Percentiles rank a stretch among this genome's conserved stretches.
Evolutionary conservation across 2,797 vertebrate species (phyloP).

Genomic region (Potorous gilbertii): DNA sequence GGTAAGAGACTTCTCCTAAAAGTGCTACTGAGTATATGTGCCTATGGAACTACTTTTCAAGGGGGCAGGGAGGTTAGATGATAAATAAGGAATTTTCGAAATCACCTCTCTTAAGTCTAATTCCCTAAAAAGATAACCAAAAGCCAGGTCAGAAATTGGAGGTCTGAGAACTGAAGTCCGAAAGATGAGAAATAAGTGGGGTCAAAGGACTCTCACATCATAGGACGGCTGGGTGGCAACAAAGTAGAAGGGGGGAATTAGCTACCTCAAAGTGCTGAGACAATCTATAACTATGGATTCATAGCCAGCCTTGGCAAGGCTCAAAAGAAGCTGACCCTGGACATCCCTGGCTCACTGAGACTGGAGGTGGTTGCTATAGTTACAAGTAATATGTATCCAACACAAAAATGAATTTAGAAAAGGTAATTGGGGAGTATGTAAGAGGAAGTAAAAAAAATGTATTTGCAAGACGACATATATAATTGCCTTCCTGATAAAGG

Average conservation of each 20-base stretch:
- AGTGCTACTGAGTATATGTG: slow-evolving; percentile 60
- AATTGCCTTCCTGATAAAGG: background rate
- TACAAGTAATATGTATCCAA: slow-evolving; percentile 76
- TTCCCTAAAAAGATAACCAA: slow-evolving; percentile 64
- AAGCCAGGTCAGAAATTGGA: slow-evolving; percentile 66
- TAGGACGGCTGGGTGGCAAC: slow-evolving; percentile 68
- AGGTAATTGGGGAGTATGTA: background rate
- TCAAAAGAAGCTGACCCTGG: slow-evolving; percentile 74
- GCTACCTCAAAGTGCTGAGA: slow-evolving; percentile 70
- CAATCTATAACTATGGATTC: slow-evolving; percentile 74
- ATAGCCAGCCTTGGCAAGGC: slow-evolving; percentile 75
- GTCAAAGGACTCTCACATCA: slow-evolving; percentile 57
- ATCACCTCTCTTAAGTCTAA: slow-evolving; percentile 33
- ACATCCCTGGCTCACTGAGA: slow-evolving; percentile 76
- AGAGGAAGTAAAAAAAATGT: slow-evolving; percentile 67
- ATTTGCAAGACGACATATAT: slow-evolving; percentile 31
- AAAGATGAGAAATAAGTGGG: slow-evolving; percentile 67
- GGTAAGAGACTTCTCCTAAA: slow-evolving; percentile 62
- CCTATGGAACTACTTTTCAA: slow-evolving; percentile 59
- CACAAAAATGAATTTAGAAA: background rate
- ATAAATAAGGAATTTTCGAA: slow-evolving; percentile 66
- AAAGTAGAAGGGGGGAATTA: slow-evolving; percentile 64
- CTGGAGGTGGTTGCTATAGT: slow-evolving; percentile 78
- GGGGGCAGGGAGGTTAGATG: slow-evolving; percentile 24
- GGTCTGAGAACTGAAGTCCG: slow-evolving; percentile 70